Conservation (phyloP, 2,888 invertebrate genomes). For the Xestia xanthographa region DNA sequence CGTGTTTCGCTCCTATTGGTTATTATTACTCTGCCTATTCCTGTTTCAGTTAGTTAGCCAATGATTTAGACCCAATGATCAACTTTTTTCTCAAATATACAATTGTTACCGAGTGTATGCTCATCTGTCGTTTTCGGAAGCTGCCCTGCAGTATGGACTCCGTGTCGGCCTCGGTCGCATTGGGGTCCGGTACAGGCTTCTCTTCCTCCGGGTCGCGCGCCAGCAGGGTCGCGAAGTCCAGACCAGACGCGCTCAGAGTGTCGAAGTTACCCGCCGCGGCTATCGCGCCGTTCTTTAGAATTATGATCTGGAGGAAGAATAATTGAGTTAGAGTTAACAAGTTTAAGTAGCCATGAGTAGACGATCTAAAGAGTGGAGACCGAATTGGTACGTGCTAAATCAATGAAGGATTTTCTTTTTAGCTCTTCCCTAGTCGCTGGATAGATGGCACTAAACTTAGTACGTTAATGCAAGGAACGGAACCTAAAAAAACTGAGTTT, state of each 20-base stretch:
- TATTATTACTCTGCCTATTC: background rate
- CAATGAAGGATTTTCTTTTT: no score
- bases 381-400: background rate
- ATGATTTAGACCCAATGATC: background rate
- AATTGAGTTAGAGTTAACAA: background rate
- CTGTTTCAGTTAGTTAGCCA: background rate
- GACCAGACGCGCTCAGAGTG: conserved; percentile 93
- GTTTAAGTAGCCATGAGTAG: background rate
- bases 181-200: conserved; percentile 70
- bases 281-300: conserved; percentile 90
- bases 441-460: no score
- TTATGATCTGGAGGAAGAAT: conserved; percentile 85
- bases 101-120: conserved; percentile 86
- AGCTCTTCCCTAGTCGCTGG: no score
- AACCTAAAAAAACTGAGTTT: no score
- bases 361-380: background rate
- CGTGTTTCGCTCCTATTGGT: background rate
- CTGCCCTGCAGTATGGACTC: conserved; percentile 81
- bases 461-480: no score
- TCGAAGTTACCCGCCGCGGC: conserved; percentile 93
- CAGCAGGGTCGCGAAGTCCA: conserved; percentile 94
- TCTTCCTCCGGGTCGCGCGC: conserved; percentile 87
- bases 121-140: conserved; percentile 87
- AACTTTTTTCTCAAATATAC: background rate
- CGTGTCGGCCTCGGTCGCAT: conserved; percentile 69